Evolutionary conservation across 1,140 invertebrate genomes (phyloP).

Genomic region (Hesperophylax magnus): DNA sequence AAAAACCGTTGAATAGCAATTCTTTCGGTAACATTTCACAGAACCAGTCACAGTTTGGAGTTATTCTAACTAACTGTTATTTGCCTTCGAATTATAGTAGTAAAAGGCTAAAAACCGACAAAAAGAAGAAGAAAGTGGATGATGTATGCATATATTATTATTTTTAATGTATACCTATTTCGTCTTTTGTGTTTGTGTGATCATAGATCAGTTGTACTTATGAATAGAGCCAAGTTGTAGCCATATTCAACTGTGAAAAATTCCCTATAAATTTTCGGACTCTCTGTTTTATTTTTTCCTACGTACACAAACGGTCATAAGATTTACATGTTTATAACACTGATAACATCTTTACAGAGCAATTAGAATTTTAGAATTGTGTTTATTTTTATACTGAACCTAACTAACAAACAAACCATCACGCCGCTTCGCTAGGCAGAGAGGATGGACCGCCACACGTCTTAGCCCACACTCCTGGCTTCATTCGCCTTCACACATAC

Average conservation of each 20-base stretch:
- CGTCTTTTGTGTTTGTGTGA: neutral
- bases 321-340: too few relatives aligned
- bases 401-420: neutral
- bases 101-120: slow-evolving; percentile 38
- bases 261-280: neutral
- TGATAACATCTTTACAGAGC: too few relatives aligned
- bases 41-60: neutral
- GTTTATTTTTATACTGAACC: too few relatives aligned
- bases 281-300: too few relatives aligned
- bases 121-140: slow-evolving; percentile 19
- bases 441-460: neutral
- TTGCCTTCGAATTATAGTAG: neutral
- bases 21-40: neutral
- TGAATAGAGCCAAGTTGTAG: too few relatives aligned
- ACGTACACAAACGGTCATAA: too few relatives aligned
- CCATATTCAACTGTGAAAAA: neutral
- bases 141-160: neutral
- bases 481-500: neutral
- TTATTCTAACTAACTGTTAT: neutral
- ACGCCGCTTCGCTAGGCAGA: neutral
- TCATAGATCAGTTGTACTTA: neutral
- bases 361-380: too few relatives aligned
- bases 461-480: neutral
- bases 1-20: neutral
- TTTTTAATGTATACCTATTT: neutral